A percentile compares a stretch with the other conserved stretches of the same genome.
These are phyloP conservation scores for Heliconius eleuchia DNA, from an alignment of 1,140 invertebrate species.

Conservation along the genomic window DNA sequence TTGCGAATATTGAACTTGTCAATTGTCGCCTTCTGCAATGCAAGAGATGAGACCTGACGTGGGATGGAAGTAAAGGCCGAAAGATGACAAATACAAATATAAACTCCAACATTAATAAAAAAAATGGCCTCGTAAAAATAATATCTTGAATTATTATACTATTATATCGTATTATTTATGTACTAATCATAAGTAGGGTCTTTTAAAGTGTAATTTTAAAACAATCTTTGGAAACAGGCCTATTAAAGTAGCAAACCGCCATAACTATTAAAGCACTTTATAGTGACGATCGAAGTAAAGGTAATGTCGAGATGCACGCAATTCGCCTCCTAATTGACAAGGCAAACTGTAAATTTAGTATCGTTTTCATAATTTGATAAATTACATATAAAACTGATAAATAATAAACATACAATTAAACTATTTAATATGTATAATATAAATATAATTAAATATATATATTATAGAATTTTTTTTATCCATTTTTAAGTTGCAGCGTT, in stretches of 20 bases:
- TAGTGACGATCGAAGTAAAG: constrained; percentile 22
- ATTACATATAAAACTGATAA: constrained; percentile 30
- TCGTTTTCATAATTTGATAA: constrained; percentile 50
- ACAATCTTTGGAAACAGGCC: constrained; percentile 29
- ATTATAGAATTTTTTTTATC: not conserved
- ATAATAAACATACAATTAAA: not conserved
- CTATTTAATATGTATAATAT: not conserved
- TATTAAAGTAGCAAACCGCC: constrained; percentile 24
- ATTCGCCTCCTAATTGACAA: constrained; percentile 43
- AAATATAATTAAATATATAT: not conserved
- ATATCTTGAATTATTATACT: constrained; percentile 3
- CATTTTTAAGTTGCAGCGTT: not conserved
- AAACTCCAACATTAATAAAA: constrained; percentile 51
- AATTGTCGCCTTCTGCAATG: constrained; percentile 58
- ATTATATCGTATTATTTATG: constrained; percentile 13
- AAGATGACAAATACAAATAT: constrained; percentile 67
- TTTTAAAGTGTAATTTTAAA: constrained; percentile 43
- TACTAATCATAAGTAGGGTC: constrained; percentile 2
- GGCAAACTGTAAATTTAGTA: constrained; percentile 31
- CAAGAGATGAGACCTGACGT: constrained; percentile 66
- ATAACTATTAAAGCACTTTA: constrained; percentile 17
- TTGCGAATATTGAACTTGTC: constrained; percentile 68
- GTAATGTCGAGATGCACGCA: constrained; percentile 38
- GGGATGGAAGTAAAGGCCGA: constrained; percentile 68
- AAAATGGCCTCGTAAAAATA: constrained; percentile 17